A percentile compares a stretch with the other conserved stretches of the same genome.
Conservation (phyloP, 2,888 invertebrate genomes). For the Timema podura region DNA sequence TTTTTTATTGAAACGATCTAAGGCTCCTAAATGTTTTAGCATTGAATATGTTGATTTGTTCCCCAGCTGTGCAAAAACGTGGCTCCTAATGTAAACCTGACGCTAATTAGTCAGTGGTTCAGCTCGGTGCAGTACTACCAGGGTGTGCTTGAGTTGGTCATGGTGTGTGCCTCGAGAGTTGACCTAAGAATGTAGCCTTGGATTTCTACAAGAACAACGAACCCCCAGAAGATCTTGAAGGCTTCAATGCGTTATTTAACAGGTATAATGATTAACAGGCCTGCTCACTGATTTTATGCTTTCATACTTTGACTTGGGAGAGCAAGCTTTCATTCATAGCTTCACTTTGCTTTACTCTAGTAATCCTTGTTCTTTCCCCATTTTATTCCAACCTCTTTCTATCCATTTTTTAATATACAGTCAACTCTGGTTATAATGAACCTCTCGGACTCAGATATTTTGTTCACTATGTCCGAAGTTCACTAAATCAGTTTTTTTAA, state of each 20-base stretch:
- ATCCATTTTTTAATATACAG: too few species aligned
- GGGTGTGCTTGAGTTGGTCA: constrained; percentile 84
- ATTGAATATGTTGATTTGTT: background rate
- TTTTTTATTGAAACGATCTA: background rate
- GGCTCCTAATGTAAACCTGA: constrained; percentile 79
- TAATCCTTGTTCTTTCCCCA: too few species aligned
- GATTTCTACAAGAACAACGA: constrained; percentile 85
- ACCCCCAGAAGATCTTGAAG: constrained; percentile 77
- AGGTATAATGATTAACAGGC: constrained; percentile 45
- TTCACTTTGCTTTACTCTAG: too few species aligned
- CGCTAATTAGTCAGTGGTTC: constrained; percentile 80
- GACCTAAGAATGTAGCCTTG: constrained; percentile 85
- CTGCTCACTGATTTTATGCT: background rate
- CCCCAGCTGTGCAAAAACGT: constrained; percentile 79
- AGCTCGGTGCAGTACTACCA: constrained; percentile 75
- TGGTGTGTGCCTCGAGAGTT: constrained; percentile 77
- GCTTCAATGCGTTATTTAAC: constrained; percentile 66
- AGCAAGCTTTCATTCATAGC: too few species aligned
- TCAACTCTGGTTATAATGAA: too few species aligned
- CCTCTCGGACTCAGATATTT: too few species aligned
- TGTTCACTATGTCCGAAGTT: too few species aligned
- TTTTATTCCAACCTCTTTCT: too few species aligned
- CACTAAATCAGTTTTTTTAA: too few species aligned
- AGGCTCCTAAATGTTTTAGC: background rate
- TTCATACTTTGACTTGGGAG: too few species aligned